These are phyloP conservation scores for Pipistrellus kuhlii DNA, from an alignment of 2,797 vertebrate genomes.

Conservation along the genomic window DNA sequence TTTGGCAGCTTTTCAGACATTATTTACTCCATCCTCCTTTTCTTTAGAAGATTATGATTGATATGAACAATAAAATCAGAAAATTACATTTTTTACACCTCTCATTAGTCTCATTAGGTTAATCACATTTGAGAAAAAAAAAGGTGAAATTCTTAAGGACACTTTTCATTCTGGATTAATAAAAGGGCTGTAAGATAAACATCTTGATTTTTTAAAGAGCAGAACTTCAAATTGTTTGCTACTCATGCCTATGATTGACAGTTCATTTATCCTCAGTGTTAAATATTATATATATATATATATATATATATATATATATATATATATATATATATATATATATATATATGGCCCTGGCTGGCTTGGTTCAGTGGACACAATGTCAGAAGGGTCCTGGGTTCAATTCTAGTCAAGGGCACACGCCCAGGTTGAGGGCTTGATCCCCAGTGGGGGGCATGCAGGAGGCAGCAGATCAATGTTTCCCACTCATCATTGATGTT, in stretches of 20 bases:
- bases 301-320: too few relatives aligned
- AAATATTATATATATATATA: neutral
- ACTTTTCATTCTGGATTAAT: slow-evolving; percentile 55
- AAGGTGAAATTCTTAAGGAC: slow-evolving; percentile 12
- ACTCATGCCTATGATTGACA: slow-evolving; percentile 23
- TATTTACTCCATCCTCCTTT: neutral
- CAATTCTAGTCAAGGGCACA: too few relatives aligned
- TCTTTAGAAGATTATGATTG: slow-evolving; percentile 55
- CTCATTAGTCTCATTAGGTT: slow-evolving; percentile 24
- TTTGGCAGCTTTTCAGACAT: slow-evolving; percentile 32
- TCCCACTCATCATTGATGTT: too few relatives aligned
- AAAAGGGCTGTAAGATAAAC: slow-evolving; percentile 28
- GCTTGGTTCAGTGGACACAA: too few relatives aligned
- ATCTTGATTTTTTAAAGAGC: slow-evolving; percentile 39
- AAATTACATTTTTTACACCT: slow-evolving; percentile 55
- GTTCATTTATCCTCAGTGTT: neutral
- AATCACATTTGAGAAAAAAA: slow-evolving; percentile 52
- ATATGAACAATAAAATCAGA: slow-evolving; percentile 38
- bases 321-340: too few relatives aligned
- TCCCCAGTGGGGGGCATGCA: too few relatives aligned
- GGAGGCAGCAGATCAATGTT: too few relatives aligned
- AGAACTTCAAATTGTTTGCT: slow-evolving; percentile 28
- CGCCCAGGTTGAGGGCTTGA: too few relatives aligned
- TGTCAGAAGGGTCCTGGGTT: too few relatives aligned
- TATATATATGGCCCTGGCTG: too few relatives aligned